Conservation (phyloP, 2,113 vertebrate species). For the Anseranas semipalmata region DNA sequence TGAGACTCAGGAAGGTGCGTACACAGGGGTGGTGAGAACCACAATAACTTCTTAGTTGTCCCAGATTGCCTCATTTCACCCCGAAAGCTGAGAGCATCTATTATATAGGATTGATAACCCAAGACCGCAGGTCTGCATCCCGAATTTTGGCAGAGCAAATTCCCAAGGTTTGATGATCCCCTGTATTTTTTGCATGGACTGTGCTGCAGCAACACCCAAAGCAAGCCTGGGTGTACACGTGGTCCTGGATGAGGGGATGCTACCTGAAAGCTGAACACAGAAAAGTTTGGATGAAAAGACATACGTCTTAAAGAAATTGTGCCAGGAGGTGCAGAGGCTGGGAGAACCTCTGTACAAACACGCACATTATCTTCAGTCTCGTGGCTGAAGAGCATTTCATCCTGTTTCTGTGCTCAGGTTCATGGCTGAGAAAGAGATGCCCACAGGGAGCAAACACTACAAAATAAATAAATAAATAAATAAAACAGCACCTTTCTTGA, state of each 20-base stretch:
- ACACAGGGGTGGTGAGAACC: neutral
- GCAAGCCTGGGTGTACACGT: neutral
- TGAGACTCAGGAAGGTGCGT: neutral
- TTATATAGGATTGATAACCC: neutral
- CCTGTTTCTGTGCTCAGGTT: neutral
- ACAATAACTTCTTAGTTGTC: neutral
- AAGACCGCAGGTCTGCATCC: too few species aligned
- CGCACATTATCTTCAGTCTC: fast-evolving
- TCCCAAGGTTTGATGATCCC: neutral
- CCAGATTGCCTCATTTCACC: neutral
- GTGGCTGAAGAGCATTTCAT: neutral
- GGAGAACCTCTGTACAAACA: neutral
- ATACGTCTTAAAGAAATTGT: neutral
- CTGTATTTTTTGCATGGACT: neutral
- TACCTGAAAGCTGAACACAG: neutral
- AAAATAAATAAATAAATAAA: neutral
- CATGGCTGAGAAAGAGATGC: neutral
- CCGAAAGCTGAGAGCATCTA: neutral
- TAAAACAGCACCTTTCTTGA: neutral
- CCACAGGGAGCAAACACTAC: neutral
- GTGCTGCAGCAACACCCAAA: neutral
- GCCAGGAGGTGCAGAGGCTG: fast-evolving
- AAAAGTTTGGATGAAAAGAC: neutral
- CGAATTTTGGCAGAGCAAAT: neutral
- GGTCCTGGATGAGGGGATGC: neutral